phyloP scores from a whole-genome alignment of 2,113 vertebrate species.

The Dasypus novemcinctus region DNA sequence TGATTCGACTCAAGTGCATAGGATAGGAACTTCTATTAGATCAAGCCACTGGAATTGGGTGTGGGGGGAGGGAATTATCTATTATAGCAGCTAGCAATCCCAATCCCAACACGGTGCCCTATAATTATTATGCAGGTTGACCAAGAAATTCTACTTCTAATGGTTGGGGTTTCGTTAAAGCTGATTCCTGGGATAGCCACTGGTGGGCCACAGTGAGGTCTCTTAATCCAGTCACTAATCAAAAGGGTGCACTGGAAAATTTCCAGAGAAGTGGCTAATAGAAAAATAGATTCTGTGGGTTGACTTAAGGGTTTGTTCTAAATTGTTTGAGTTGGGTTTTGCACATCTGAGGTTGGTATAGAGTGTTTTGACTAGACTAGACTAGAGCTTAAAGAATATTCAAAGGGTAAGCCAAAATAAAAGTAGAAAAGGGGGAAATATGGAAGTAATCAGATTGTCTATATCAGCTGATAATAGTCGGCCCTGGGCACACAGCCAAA shows the following conservation, averaged over 20 bases:
- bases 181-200: not conserved
- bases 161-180: not conserved
- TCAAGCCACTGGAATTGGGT: not conserved
- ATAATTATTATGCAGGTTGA: not conserved
- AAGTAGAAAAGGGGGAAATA: slow-evolving; percentile 47
- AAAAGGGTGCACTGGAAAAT: not conserved
- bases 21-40: not conserved
- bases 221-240: not conserved
- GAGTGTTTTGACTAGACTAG: slow-evolving; percentile 66
- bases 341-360: slow-evolving; percentile 20
- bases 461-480: slow-evolving; percentile 62
- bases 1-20: not conserved
- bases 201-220: not conserved
- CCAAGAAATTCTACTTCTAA: not conserved
- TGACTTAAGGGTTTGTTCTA: slow-evolving; percentile 53
- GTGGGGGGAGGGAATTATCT: not conserved
- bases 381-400: slow-evolving; percentile 46
- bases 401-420: slow-evolving; percentile 65
- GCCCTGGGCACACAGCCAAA: slow-evolving; percentile 41
- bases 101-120: not conserved
- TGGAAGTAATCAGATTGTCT: slow-evolving; percentile 74
- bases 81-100: not conserved
- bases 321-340: slow-evolving; percentile 38
- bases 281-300: slow-evolving; percentile 26
- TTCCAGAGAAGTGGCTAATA: slow-evolving; percentile 54